Evolutionary conservation across 1,140 invertebrate species (phyloP), one percentile per base, ranked within the genome.

Genomic region (Diabrotica virgifera): DNA sequence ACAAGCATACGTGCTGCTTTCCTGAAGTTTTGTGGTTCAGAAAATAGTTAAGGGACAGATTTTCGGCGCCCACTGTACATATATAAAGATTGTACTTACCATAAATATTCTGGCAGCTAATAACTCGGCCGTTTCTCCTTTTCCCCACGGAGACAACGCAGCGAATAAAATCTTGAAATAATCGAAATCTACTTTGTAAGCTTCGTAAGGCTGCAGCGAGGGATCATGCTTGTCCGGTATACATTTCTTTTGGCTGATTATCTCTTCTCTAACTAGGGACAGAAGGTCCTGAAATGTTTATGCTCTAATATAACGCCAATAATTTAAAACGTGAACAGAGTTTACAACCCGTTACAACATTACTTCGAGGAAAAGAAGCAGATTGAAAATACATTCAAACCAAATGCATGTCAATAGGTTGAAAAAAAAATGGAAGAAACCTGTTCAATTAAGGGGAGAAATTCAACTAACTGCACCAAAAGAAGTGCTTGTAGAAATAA

Each of bases 101-200:
- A 90, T 88, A 78, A 97, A 97, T 70, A 93, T 84, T 74, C 93
- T 87, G 38, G 93, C 88, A 37, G 92, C 87, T 52, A 96, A 82
- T 24, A 85, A 85, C 73, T 95, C 90, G 0, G 89, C 86, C 65
- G 87, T 86, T 52, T 86, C 83, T 13, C 91, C 92, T 71, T 87
- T 88, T 6, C 90, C 90, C 95, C 96, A 98, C 0, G 94, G 93
- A 7, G 93, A 93, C 5, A 97, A 79, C 0, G 89, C 88, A 5
- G 86, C 83, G 77, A 96, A 96, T 60, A 97, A 82, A 40, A 89
- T 88, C 70, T 90, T 86, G 80, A 97, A 98, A 70, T 96, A 87
- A 61, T 95, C 90, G 81, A 90, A 97, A 80, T 97, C 94, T 6
- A 97, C 81, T 78, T 89, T 88, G 73, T 95, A 97, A 1, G 88